Base-by-base conservation (phyloP, 2,888 invertebrate genomes). In the Melieria picta region DNA sequence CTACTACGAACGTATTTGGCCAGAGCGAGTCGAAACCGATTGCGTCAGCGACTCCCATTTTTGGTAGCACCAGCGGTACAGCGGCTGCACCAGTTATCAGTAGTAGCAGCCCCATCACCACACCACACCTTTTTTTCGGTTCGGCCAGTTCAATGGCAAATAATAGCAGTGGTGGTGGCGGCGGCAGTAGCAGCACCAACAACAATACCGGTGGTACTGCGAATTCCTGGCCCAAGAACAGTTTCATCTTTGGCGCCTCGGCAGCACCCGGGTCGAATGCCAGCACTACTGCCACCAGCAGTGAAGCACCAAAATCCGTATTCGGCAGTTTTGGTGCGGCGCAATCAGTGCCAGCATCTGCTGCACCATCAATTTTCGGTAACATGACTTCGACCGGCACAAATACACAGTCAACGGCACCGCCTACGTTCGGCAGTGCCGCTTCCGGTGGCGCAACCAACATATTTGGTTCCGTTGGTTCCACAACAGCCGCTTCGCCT, bases 361-460 rank as follows among this genome's bases (percentile, higher is more conserved):
- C 63, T 42, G 42, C 63, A 9, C 47, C 72, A 4, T 9, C 62
- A 13, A 56, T 30, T 61, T 63, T 48, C 7, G 43, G 43, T 48
- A 13, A 43, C 16, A 48, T 70, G 30, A 46, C 6, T 10, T 58
- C 66, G 10, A 75, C 72, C 46, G 66, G 68, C 13, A 68, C 74
- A 50, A 71, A 73, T 42, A 30, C 30, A 30, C 30, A 30, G 30
- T 68, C 78, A 5, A 74, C 72, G 42, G 74, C 76, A 11, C 74
- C 77, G 58, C 71, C 77, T 9, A 75, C 79, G 52, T 75, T 79
- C 56, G 73, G 80, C 57, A 69, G 77, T 69, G 72, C 78, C 10
- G 75, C 78, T n/a, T 75, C 78, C 63, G 74, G 74, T 5, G 71
- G 13, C 13, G 50, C 72, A 63, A n/a, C 65, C 63, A 60, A 9